These are phyloP conservation scores for Gasterosteus nipponicus DNA, from an alignment of 2,113 vertebrate genomes.

Conservation along the genomic window DNA sequence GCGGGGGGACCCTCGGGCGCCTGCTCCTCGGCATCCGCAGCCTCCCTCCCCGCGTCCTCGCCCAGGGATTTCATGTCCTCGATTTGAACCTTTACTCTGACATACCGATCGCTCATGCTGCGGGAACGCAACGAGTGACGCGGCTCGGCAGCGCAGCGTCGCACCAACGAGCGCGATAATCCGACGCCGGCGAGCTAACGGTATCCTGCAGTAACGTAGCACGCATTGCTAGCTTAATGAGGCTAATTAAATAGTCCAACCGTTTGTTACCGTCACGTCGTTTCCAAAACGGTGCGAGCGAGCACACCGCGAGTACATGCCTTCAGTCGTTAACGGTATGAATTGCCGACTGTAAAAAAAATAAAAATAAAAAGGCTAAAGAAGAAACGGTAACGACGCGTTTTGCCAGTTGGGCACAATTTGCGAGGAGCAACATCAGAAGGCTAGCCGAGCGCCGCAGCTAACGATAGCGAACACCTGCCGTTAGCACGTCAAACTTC, in stretches of 20 bases:
- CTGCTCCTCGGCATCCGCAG: slow-evolving; percentile 43
- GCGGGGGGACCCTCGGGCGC: slow-evolving; percentile 28
- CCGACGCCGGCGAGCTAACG: slow-evolving; percentile 46
- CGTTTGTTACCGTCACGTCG: neutral
- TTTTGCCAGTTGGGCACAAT: neutral
- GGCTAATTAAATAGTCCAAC: slow-evolving; percentile 13
- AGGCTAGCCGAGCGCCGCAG: neutral
- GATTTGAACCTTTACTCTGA: slow-evolving; percentile 63
- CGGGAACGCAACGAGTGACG: slow-evolving; percentile 11
- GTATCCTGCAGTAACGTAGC: slow-evolving; percentile 5
- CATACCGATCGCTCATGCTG: slow-evolving; percentile 78
- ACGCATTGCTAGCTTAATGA: slow-evolving; percentile 42
- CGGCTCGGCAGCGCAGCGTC: slow-evolving; percentile 39
- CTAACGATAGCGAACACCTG: too few species aligned
- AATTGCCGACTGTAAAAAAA: too few species aligned
- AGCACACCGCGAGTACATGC: neutral
- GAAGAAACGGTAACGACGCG: neutral
- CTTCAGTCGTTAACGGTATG: neutral
- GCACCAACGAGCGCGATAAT: slow-evolving; percentile 44
- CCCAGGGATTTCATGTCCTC: slow-evolving; percentile 67
- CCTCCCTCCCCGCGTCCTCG: slow-evolving; percentile 50
- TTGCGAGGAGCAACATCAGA: neutral
- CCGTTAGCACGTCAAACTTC: slow-evolving; percentile 33
- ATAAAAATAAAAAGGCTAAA: neutral
- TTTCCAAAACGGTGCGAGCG: too few species aligned